phyloP scores from a whole-genome alignment of 2,888 invertebrate genomes.

The Nephrotoma appendiculata region DNA sequence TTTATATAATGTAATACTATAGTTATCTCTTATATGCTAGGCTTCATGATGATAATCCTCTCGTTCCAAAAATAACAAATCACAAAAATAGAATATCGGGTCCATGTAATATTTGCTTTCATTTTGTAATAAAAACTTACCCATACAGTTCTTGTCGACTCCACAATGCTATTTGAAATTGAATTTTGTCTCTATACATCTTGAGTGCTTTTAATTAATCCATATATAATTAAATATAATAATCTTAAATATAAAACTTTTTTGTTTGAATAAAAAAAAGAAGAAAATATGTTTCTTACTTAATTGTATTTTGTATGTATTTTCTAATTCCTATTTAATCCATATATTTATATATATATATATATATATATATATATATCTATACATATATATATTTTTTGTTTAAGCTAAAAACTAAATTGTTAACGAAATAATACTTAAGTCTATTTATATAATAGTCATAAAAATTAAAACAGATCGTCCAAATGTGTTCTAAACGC shows the following conservation, averaged over 20 bases:
- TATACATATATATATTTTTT: background rate
- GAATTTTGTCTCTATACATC: background rate
- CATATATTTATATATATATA: background rate
- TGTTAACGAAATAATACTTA: background rate
- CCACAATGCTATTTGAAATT: background rate
- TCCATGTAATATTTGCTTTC: background rate
- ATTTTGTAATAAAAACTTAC: background rate
- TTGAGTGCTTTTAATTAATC: background rate
- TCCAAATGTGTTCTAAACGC: background rate
- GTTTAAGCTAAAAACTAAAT: background rate
- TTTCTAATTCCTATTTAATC: background rate
- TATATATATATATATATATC: too few relatives aligned
- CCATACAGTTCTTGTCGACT: background rate
- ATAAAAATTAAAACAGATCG: background rate
- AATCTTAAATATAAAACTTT: background rate
- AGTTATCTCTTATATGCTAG: background rate
- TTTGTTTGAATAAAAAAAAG: background rate
- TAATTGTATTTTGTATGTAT: background rate
- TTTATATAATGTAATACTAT: background rate
- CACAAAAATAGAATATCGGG: background rate
- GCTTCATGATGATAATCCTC: background rate
- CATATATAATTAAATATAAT: background rate
- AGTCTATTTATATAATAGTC: background rate
- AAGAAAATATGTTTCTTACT: background rate
- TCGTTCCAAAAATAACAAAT: background rate